Base-by-base conservation (phyloP, 2,888 invertebrate species). In the Dasypolia templi region DNA sequence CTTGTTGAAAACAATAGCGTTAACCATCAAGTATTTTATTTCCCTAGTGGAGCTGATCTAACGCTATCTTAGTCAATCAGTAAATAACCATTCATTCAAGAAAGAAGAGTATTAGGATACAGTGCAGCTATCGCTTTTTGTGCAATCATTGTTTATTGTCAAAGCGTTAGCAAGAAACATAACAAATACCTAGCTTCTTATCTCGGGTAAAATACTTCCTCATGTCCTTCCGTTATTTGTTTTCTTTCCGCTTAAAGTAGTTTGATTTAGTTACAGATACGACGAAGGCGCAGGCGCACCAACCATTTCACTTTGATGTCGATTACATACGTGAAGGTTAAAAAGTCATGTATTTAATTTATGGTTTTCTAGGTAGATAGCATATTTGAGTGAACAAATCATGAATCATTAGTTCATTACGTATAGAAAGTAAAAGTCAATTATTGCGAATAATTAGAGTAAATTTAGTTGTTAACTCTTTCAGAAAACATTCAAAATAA, bases 141-240 rank as follows among this genome's bases (percentile, higher is more conserved):
- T 71, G 39, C n/a, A n/a, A 11, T 56, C 29, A 55, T 42, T 29
- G 63, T 53, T 46, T 61, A 68, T 78, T 56, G 53, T 79, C n/a
- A 46, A 32, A 61, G 42, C 49, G 46, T 19, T 17, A 49, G 35
- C 26, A 39, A 65, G 22, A 82, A 81, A 74, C 77, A 70, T 56
- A 72, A 83, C 70, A 81, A 83, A 67, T 26, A 51, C 26, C 55
- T 22, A 49, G 69, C 39, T 77, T 82, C 76, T 85, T 83, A 74
- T 74, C 72, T 81, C 62, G 66, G 59, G 56, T 68, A 72, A 71
- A 65, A 62, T 29, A 85, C 87, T 88, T 88, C 87, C 86, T 87
- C n/a, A 53, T 77, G 64, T 74, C 77, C 81, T 86, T 87, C 87
- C 81, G 82, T 74, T 69, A 75, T 73, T 73, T 64, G 59, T 79